These are phyloP conservation scores for Napeogenes inachia DNA, from an alignment of 2,888 invertebrate species.

Conservation along the genomic window DNA sequence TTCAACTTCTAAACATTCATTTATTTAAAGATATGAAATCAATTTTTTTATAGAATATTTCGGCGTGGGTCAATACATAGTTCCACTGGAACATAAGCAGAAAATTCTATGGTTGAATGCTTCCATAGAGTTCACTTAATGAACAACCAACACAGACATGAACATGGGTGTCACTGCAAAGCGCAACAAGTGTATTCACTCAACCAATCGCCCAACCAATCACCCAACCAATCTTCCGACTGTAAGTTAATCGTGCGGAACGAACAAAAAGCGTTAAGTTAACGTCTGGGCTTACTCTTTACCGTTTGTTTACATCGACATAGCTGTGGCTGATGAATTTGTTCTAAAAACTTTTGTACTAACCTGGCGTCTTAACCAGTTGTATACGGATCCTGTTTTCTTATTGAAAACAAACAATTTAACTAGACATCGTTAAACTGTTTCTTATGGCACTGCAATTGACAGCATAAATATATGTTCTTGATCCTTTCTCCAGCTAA, in stretches of 20 bases:
- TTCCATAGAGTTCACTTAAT: not conserved
- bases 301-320: slow-evolving; percentile 7
- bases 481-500: slow-evolving; percentile 13
- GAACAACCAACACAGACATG: slow-evolving; percentile 37
- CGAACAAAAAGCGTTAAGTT: slow-evolving; percentile 20
- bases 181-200: slow-evolving; percentile 54
- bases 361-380: too few relatives aligned
- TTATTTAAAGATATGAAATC: not conserved
- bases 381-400: too few relatives aligned
- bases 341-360: slow-evolving; percentile 5
- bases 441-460: slow-evolving; percentile 1
- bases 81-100: slow-evolving; percentile 22
- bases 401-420: too few relatives aligned
- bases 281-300: slow-evolving; percentile 16
- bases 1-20: not conserved
- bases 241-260: slow-evolving; percentile 20
- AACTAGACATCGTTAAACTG: too few relatives aligned
- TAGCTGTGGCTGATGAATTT: not conserved
- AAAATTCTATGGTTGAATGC: not conserved
- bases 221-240: not conserved
- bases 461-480: slow-evolving; percentile 24
- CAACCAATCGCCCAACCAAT: slow-evolving; percentile 39
- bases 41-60: not conserved
- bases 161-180: slow-evolving; percentile 39
- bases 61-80: not conserved